These are phyloP conservation scores for Dasyurus viverrinus DNA, from an alignment of 2,113 vertebrate genomes.

Conservation along the genomic window DNA sequence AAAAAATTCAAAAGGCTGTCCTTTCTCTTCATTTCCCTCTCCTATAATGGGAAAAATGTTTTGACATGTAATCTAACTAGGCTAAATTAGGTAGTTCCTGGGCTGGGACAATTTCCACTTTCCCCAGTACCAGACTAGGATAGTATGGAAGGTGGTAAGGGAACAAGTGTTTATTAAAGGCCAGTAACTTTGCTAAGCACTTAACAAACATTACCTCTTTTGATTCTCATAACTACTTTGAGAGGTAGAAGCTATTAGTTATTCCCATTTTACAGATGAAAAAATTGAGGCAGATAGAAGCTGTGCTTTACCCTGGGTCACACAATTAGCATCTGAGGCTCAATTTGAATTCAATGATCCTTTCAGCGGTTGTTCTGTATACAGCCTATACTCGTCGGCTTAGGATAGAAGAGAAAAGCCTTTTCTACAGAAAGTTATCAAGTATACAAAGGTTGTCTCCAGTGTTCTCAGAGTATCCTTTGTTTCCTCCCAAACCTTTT, in stretches of 20 bases:
- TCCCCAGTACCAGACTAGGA: background rate
- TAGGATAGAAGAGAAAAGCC: background rate
- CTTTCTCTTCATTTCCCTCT: background rate
- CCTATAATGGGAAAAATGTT: background rate
- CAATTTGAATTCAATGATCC: background rate
- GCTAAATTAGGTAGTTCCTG: background rate
- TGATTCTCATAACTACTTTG: background rate
- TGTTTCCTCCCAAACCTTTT: background rate
- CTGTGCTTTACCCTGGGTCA: background rate
- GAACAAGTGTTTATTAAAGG: background rate
- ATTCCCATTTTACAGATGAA: background rate
- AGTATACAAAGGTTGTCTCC: background rate
- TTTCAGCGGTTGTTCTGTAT: background rate
- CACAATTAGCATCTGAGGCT: background rate
- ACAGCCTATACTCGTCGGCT: background rate
- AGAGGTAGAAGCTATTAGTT: background rate
- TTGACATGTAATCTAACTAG: background rate
- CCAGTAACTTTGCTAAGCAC: background rate
- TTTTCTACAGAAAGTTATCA: background rate
- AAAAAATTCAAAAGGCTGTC: background rate
- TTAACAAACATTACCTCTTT: background rate
- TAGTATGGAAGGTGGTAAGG: background rate
- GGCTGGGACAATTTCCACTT: background rate
- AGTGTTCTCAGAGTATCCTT: background rate
- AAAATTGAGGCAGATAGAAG: background rate